Conservation (phyloP, 2,797 vertebrate genomes). For the Vultur gryphus region DNA sequence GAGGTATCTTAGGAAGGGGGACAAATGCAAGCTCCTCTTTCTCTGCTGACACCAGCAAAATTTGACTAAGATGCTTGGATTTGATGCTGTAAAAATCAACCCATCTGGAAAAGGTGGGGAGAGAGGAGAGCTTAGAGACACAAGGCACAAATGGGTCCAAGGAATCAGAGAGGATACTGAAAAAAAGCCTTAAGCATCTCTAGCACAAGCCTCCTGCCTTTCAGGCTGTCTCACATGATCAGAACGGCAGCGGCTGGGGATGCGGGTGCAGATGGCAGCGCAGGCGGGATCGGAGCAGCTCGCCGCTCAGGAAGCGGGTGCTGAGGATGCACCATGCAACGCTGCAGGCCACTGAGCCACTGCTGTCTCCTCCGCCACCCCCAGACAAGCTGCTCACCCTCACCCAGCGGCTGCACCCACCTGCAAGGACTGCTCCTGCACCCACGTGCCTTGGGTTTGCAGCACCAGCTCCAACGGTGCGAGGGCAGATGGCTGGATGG, state of each 20-base stretch:
- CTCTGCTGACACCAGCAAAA: not conserved
- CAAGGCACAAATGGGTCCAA: fast-evolving
- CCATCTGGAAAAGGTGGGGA: not conserved
- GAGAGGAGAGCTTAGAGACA: not conserved
- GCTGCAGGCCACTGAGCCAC: not conserved
- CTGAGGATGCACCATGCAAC: fast-evolving
- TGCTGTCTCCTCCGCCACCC: not conserved
- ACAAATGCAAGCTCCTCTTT: fast-evolving
- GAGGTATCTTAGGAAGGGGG: not conserved
- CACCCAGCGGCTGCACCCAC: not conserved
- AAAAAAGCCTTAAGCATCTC: no score
- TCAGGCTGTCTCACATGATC: fast-evolving
- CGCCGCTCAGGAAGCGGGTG: fast-evolving
- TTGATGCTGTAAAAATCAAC: fast-evolving
- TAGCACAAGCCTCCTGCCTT: not conserved
- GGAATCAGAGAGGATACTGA: not conserved
- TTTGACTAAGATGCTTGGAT: not conserved
- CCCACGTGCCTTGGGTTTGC: fast-evolving
- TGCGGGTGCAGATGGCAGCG: fast-evolving
- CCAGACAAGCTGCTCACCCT: not conserved
- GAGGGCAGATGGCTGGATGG: not conserved
- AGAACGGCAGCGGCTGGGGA: fast-evolving
- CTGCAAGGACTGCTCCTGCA: not conserved
- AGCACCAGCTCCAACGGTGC: fast-evolving
- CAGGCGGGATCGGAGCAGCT: fast-evolving